These are phyloP conservation scores for Cariama cristata DNA, from an alignment of 2,113 vertebrate species.

Conservation along the genomic window DNA sequence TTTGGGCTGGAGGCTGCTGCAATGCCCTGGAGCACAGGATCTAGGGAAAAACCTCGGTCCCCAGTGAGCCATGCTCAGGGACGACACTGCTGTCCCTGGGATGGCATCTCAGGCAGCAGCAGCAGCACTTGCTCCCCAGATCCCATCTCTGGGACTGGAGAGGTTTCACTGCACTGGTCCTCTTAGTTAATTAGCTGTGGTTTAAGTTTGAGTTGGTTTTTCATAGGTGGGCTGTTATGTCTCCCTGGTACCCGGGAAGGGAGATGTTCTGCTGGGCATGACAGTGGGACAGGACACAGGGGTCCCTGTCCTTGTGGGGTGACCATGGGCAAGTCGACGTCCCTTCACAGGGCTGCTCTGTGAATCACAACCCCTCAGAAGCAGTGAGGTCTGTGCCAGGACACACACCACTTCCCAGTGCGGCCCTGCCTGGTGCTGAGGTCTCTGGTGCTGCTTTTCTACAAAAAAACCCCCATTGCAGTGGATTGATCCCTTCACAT, in stretches of 20 bases:
- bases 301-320: background rate
- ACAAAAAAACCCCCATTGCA: too few species aligned
- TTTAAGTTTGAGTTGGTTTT: background rate
- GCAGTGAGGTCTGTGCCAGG: background rate
- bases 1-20: background rate
- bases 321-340: rapidly evolving
- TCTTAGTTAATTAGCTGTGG: too few species aligned
- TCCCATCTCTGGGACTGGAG: background rate
- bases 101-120: background rate
- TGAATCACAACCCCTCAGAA: rapidly evolving
- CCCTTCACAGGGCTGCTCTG: background rate
- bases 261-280: background rate
- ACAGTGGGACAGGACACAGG: rapidly evolving
- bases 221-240: rapidly evolving
- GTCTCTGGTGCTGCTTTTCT: background rate
- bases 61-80: rapidly evolving
- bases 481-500: rapidly evolving
- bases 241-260: rapidly evolving
- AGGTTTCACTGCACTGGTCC: background rate
- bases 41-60: background rate
- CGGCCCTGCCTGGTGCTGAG: background rate
- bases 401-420: background rate
- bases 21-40: rapidly evolving
- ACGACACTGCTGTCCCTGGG: rapidly evolving
- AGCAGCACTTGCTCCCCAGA: rapidly evolving